Conservation (phyloP, 2,888 invertebrate genomes). For the Theretra japonica region DNA sequence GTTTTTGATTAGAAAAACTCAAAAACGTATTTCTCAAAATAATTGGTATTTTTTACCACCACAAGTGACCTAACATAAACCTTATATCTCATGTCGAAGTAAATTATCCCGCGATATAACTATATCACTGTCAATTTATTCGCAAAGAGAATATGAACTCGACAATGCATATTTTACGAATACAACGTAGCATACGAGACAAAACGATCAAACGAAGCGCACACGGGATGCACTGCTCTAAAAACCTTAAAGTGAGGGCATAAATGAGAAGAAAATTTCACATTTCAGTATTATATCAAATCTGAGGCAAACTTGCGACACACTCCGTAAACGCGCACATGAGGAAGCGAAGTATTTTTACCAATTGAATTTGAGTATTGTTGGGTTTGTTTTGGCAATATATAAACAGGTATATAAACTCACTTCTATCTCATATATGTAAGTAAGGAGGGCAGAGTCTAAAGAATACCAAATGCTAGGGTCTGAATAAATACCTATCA, state of each 20-base stretch:
- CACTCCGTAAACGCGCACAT: neutral
- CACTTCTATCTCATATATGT: too few relatives aligned
- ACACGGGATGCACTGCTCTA: conserved; percentile 14
- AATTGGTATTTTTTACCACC: neutral
- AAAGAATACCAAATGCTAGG: too few relatives aligned
- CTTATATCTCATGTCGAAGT: neutral
- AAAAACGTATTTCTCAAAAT: too few relatives aligned
- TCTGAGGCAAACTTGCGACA: conserved; percentile 5
- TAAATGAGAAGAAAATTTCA: conserved; percentile 31
- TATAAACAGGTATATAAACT: too few relatives aligned
- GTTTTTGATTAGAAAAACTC: too few relatives aligned
- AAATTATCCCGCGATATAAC: neutral
- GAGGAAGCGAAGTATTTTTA: neutral
- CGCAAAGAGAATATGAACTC: neutral
- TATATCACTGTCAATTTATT: neutral
- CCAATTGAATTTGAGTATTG: neutral
- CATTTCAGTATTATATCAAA: conserved; percentile 29
- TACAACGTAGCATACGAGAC: neutral
- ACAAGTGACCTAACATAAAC: neutral
- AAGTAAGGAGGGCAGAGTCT: too few relatives aligned
- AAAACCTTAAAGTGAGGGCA: conserved; percentile 31
- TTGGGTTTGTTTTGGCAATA: neutral
- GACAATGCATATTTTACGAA: neutral
- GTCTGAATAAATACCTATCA: too few relatives aligned
- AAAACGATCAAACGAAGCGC: conserved; percentile 11